phyloP scores from a whole-genome alignment of 2,888 invertebrate genomes.

The Oasisia sp. region DNA sequence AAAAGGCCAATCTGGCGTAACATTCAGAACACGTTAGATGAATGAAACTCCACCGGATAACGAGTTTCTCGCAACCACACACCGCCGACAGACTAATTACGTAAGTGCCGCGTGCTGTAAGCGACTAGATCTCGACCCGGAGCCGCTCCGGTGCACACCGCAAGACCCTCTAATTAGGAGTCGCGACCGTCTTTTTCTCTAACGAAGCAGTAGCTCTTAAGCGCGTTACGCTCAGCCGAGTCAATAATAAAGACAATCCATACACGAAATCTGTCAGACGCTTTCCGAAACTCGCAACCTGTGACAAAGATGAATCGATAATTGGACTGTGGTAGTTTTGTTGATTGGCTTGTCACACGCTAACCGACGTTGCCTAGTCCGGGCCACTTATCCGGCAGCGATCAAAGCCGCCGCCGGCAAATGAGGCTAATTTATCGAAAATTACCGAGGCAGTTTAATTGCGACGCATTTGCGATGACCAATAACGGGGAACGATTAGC shows the following conservation, averaged over 20 bases:
- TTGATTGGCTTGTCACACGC: not conserved
- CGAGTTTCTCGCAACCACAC: not conserved
- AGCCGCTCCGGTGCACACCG: not conserved
- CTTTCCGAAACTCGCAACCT: not conserved
- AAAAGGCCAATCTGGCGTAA: not conserved
- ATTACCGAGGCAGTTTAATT: slow-evolving; percentile 4
- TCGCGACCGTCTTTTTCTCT: not conserved
- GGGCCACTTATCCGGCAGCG: not conserved
- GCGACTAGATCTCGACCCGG: not conserved
- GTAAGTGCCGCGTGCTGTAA: not conserved
- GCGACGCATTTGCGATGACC: not conserved
- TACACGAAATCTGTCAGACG: slow-evolving; percentile 17
- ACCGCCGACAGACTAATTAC: not conserved
- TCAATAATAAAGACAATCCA: slow-evolving; percentile 7
- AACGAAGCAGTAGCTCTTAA: not conserved
- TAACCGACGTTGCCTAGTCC: not conserved
- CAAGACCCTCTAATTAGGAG: not conserved
- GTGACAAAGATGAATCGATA: slow-evolving; percentile 6
- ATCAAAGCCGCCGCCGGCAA: not conserved
- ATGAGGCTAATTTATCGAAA: slow-evolving; percentile 3
- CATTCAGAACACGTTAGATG: not conserved
- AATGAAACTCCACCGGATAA: not conserved
- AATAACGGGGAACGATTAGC: not conserved
- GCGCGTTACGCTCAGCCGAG: not conserved
- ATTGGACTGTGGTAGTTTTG: not conserved